Conservation (phyloP, 92 coral and sea anemone genomes). For the Porites rus region DNA sequence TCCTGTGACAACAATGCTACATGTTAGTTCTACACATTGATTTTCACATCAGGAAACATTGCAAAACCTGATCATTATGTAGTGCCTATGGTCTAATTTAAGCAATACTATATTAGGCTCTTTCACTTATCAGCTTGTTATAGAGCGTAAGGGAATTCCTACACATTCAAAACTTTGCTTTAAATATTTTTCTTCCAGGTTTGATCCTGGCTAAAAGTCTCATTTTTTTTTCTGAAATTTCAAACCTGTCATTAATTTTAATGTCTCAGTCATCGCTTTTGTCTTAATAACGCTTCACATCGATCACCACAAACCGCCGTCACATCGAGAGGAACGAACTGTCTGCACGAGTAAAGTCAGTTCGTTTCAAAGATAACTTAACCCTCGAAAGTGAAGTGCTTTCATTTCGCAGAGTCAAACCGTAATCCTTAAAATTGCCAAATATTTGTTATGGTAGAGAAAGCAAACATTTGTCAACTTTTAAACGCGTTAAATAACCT, state of each 20-base stretch:
- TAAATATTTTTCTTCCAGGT: neutral
- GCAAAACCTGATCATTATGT: no score
- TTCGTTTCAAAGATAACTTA: neutral
- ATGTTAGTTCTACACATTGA: no score
- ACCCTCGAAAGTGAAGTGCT: neutral
- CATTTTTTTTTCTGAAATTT: neutral
- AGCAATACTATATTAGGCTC: no score
- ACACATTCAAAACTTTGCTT: neutral
- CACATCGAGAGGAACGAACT: no score
- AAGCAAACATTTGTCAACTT: neutral
- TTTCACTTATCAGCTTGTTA: neutral
- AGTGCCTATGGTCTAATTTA: no score
- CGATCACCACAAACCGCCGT: no score
- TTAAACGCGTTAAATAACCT: neutral
- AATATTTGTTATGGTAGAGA: conserved; percentile 11
- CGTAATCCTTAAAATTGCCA: neutral
- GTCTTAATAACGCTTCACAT: conserved; percentile 5
- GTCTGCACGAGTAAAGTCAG: neutral
- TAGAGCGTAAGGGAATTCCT: neutral
- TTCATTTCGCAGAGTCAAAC: neutral
- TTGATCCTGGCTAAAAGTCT: neutral
- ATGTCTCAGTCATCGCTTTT: neutral
- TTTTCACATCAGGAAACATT: no score
- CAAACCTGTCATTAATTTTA: neutral
- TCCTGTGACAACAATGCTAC: no score